Conservation (phyloP, 1,140 invertebrate genomes). For the Phenacoccus solenopsis region DNA sequence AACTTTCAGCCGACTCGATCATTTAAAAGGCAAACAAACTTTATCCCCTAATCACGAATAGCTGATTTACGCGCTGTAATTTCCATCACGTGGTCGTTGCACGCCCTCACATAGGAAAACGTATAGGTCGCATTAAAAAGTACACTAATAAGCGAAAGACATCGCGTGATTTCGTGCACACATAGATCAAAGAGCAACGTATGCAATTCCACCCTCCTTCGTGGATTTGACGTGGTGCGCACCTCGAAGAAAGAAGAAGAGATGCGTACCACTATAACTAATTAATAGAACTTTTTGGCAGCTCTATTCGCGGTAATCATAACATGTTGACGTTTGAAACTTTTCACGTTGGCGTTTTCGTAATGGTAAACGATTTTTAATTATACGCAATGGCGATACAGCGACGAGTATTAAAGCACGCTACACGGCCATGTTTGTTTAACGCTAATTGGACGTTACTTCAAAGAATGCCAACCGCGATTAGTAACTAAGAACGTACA, state of each 20-base stretch:
- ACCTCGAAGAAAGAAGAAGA: too few relatives aligned
- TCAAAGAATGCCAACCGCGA: too few relatives aligned
- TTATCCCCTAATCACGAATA: not conserved
- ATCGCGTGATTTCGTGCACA: constrained; percentile 1
- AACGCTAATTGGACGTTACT: too few relatives aligned
- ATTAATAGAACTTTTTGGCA: not conserved
- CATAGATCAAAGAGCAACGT: not conserved
- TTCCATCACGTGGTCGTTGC: not conserved
- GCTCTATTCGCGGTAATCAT: not conserved
- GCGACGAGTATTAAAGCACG: too few relatives aligned
- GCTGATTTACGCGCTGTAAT: not conserved
- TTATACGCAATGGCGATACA: not conserved
- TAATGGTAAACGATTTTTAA: not conserved
- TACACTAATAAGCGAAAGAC: not conserved
- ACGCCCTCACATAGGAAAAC: too few relatives aligned
- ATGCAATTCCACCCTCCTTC: not conserved
- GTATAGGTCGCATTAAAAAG: not conserved
- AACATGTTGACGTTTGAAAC: not conserved
- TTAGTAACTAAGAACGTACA: too few relatives aligned
- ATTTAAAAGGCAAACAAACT: not conserved
- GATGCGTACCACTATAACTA: not conserved
- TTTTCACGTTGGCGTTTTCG: not conserved
- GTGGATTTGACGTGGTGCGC: not conserved
- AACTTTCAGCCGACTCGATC: too few relatives aligned
- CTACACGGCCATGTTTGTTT: too few relatives aligned